These are phyloP conservation scores for Vipera ursinii DNA, from an alignment of 2,797 vertebrate genomes.

Conservation along the genomic window DNA sequence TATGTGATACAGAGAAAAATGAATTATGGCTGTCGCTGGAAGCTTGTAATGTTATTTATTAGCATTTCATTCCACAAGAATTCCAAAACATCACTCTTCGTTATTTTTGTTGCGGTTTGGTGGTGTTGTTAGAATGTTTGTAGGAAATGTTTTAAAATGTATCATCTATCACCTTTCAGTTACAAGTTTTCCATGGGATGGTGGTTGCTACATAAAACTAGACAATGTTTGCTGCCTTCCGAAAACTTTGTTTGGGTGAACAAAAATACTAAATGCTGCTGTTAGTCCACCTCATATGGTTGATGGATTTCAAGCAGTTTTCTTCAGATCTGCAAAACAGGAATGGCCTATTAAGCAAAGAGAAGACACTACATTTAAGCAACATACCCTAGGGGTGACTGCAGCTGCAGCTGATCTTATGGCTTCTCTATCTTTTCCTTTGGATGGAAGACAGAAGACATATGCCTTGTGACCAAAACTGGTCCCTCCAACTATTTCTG, in stretches of 20 bases:
- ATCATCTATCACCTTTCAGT: background rate
- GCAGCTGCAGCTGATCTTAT: background rate
- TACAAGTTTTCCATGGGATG: background rate
- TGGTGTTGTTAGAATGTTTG: background rate
- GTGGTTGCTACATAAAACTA: background rate
- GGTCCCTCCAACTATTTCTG: background rate
- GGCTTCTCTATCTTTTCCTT: background rate
- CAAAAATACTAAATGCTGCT: background rate
- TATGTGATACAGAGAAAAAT: slow-evolving; percentile 5
- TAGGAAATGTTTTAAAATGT: background rate
- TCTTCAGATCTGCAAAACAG: background rate
- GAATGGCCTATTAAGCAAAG: background rate
- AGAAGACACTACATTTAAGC: background rate
- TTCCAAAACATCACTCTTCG: background rate
- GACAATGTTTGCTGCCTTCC: background rate
- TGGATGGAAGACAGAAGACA: background rate
- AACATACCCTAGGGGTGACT: background rate
- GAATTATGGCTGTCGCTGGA: background rate
- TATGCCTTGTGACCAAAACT: background rate
- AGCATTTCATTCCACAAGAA: background rate
- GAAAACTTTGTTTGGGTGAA: background rate
- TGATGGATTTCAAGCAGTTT: background rate
- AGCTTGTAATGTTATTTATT: background rate
- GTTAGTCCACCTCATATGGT: background rate
- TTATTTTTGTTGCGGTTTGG: background rate